These are phyloP conservation scores for Actias luna DNA, from an alignment of 2,888 invertebrate genomes.

Conservation along the genomic window DNA sequence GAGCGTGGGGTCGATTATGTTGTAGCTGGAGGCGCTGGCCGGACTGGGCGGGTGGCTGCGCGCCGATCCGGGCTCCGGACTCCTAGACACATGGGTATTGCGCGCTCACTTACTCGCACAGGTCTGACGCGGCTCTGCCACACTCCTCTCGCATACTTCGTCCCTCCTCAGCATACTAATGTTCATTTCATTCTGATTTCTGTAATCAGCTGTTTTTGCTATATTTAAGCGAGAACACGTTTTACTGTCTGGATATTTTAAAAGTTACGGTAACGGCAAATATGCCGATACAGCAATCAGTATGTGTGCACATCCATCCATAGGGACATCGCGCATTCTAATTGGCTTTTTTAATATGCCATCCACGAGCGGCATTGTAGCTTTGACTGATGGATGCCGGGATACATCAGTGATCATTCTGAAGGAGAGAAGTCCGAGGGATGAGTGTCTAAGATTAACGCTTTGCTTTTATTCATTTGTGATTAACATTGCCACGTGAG, in stretches of 20 bases:
- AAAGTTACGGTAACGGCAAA: background rate
- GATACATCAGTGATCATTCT: slow-evolving; percentile 19
- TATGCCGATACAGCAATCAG: background rate
- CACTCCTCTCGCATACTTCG: slow-evolving; percentile 44
- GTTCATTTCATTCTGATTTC: slow-evolving; percentile 5
- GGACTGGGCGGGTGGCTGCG: slow-evolving; percentile 79
- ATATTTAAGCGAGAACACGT: background rate
- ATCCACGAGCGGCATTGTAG: slow-evolving; percentile 6
- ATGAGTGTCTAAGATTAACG: slow-evolving; percentile 52
- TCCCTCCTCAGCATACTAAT: slow-evolving; percentile 16
- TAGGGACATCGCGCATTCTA: background rate
- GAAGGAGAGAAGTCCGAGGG: slow-evolving; percentile 38
- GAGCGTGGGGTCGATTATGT: slow-evolving; percentile 59
- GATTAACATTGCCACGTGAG: slow-evolving; percentile 64
- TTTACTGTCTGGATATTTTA: background rate
- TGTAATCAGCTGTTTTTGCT: background rate
- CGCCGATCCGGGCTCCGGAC: slow-evolving; percentile 72
- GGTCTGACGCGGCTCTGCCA: slow-evolving; percentile 71
- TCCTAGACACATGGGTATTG: slow-evolving; percentile 82
- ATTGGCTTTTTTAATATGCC: slow-evolving; percentile 14
- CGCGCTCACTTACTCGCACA: slow-evolving; percentile 82
- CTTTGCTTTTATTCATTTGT: slow-evolving; percentile 63
- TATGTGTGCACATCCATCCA: slow-evolving; percentile 5
- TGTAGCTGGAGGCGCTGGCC: slow-evolving; percentile 81
- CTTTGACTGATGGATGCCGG: background rate